Conservation (phyloP, 2,888 invertebrate species). For the Watsonalla cultraria region DNA sequence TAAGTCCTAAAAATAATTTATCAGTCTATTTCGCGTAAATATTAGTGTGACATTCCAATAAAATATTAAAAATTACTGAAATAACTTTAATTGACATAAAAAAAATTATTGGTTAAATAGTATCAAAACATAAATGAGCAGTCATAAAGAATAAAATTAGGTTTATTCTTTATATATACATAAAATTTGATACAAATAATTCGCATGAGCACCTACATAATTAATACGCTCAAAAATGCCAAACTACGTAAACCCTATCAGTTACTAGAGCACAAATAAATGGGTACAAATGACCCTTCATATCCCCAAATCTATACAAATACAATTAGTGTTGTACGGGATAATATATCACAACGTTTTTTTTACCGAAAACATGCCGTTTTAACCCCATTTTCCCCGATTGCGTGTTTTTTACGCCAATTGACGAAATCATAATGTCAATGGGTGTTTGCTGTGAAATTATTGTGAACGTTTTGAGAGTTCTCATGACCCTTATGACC, state of each 20-base stretch:
- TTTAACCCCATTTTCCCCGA: conserved; percentile 65
- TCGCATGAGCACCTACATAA: too few species aligned
- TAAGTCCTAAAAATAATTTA: too few species aligned
- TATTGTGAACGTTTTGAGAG: conserved; percentile 34
- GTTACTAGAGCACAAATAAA: conserved; percentile 28
- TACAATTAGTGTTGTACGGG: conserved; percentile 69
- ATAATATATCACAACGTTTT: conserved; percentile 53
- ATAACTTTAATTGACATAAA: too few species aligned
- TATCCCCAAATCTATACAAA: conserved; percentile 57
- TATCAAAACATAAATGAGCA: too few species aligned
- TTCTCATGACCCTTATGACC: conserved; percentile 55
- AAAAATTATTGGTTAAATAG: too few species aligned
- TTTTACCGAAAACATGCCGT: conserved; percentile 73
- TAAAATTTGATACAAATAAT: too few species aligned
- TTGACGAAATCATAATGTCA: conserved; percentile 59
- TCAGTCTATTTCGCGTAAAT: too few species aligned
- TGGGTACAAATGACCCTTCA: conserved; percentile 19
- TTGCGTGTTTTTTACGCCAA: conserved; percentile 56
- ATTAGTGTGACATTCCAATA: too few species aligned
- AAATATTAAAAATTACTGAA: too few species aligned
- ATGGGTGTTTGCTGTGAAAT: conserved; percentile 64
- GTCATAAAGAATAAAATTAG: too few species aligned
- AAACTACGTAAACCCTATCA: conserved; percentile 50
- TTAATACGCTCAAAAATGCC: conserved; percentile 34
- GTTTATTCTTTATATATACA: background rate